Percentiles rank a stretch among this genome's conserved stretches.
Evolutionary conservation across 2,113 vertebrate genomes (phyloP).

Genomic region (Struthidea cinerea): DNA sequence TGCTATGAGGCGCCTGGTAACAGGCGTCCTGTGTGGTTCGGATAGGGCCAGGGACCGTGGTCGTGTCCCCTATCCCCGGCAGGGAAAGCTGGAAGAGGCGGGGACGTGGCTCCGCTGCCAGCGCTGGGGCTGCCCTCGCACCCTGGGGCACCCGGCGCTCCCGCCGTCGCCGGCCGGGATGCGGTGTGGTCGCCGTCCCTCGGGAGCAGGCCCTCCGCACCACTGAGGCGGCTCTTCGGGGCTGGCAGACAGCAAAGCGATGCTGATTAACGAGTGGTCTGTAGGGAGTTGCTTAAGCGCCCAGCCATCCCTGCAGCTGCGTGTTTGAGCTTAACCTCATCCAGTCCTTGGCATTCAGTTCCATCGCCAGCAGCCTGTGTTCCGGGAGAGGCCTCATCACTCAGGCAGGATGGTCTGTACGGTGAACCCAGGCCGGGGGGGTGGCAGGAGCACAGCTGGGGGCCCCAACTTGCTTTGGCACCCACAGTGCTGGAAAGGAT

Average conservation of each 20-base stretch:
- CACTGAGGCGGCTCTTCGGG: fast-evolving
- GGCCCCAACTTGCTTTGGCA: fast-evolving
- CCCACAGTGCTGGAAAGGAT: fast-evolving
- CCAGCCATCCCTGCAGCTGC: neutral
- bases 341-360: fast-evolving
- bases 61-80: neutral
- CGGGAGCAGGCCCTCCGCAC: neutral
- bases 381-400: fast-evolving
- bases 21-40: fast-evolving
- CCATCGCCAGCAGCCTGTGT: fast-evolving
- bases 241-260: too few species aligned
- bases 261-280: neutral
- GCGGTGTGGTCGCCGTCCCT: fast-evolving
- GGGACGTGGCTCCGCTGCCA: fast-evolving
- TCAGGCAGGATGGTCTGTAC: fast-evolving
- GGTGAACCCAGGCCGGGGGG: neutral
- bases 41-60: neutral
- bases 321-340: fast-evolving
- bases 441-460: fast-evolving
- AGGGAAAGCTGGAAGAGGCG: neutral
- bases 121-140: neutral
- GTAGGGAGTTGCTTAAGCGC: neutral
- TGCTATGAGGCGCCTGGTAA: fast-evolving
- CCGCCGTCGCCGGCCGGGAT: fast-evolving
- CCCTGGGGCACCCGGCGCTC: fast-evolving